Evolutionary conservation across 2,888 invertebrate species (phyloP), one percentile per base, ranked within the genome.

Genomic region (Axea sp.): DNA sequence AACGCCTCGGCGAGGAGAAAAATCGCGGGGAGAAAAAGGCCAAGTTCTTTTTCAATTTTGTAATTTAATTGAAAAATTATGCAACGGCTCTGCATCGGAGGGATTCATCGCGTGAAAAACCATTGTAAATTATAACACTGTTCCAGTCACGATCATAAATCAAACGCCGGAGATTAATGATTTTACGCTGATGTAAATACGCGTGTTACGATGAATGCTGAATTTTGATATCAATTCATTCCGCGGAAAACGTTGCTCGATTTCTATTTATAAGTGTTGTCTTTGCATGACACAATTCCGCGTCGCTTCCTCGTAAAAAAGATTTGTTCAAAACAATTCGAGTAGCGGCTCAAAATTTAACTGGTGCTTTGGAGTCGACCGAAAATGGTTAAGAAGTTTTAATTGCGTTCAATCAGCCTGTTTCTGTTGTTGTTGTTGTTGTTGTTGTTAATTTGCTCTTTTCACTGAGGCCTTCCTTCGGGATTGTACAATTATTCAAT

Each of bases 1-100:
- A 59, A 68, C 67, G 49, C 57, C 26, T 43, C 28, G 43, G 26
- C 35, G 59, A 47, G 55, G 41, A 47, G 51, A 59, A 39, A 59
- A 68, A 59, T 28, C 33, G 37, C 9, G 41, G 28, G 47, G 3
- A 9, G 7, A 31, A 3, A 14, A 31, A 7, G 19, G 7, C 49
- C n/a, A 8, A n/a, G 12, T 43, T 45, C 45, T 45, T 43, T 41
- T 59, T 57, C 57, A 67, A 59, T 68, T 49, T 68, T 43, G 31
- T 45, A 51, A 59, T 59, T 33, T 59, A 68, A 68, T 68, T 68
- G 59, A 68, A 68, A 68, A 68, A 59, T 68, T 68, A 68, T 68
- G 68, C 68, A 59, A 59, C 24, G 49, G 41, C 33, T 43, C 22
- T 60, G 68, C 68, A 60, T 51, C 68, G 43, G 30, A 17, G 43